Evolutionary conservation across 1,140 invertebrate genomes (phyloP).

Genomic region (Acromyrmex heyeri): DNA sequence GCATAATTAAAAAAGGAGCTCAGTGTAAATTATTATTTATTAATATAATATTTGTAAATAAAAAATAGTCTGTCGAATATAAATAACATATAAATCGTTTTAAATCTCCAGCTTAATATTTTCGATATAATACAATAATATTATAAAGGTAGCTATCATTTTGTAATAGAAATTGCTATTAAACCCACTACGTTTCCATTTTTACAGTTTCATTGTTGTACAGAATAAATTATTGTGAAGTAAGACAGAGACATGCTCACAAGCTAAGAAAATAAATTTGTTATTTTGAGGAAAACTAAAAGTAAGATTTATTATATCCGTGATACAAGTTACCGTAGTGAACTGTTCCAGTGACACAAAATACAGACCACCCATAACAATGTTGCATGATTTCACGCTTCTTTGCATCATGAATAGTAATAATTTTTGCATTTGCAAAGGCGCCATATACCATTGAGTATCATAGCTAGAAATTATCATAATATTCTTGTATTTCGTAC

Average conservation of each 20-base stretch:
- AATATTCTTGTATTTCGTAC: neutral
- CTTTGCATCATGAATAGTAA: slow-evolving; percentile 40
- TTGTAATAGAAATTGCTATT: neutral
- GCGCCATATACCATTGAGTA: slow-evolving; percentile 22
- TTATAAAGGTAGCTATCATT: neutral
- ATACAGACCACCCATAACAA: slow-evolving; percentile 14
- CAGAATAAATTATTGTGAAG: slow-evolving; percentile 55
- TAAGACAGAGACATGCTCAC: slow-evolving; percentile 51
- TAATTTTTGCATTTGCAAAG: slow-evolving; percentile 39
- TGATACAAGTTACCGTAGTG: slow-evolving; percentile 54
- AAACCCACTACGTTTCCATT: neutral
- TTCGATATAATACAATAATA: neutral
- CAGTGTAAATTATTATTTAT: slow-evolving; percentile 24
- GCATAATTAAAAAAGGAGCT: neutral
- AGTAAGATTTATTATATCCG: slow-evolving; percentile 8
- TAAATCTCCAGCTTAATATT: neutral
- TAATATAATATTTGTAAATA: slow-evolving; percentile 20
- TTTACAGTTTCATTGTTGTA: slow-evolving; percentile 45
- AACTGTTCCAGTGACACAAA: slow-evolving; percentile 57
- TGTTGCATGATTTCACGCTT: slow-evolving; percentile 28
- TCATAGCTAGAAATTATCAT: slow-evolving; percentile 35
- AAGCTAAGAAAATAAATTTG: slow-evolving; percentile 56
- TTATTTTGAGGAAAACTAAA: slow-evolving; percentile 1
- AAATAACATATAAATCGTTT: neutral
- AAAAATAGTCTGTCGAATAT: neutral